phyloP scores from a whole-genome alignment of 2,888 invertebrate species.

The Eudasyphora cyanicolor region DNA sequence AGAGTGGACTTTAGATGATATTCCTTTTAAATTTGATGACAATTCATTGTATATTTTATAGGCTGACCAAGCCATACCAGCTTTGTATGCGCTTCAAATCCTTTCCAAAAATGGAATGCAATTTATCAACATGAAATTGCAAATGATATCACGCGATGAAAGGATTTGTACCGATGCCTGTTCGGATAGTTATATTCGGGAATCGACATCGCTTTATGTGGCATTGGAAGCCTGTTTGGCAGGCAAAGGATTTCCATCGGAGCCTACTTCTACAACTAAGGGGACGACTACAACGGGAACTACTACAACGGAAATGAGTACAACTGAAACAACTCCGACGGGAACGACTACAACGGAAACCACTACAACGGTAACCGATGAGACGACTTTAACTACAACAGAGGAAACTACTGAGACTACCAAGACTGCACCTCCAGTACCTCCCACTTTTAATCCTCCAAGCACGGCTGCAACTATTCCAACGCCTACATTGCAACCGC shows the following conservation, averaged over 20 bases:
- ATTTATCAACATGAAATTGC: background rate
- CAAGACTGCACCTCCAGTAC: background rate
- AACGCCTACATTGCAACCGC: too few species aligned
- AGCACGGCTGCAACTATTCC: background rate
- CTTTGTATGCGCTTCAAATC: background rate
- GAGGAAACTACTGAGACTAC: background rate
- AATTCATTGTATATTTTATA: background rate
- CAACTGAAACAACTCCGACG: background rate
- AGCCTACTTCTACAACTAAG: too few species aligned
- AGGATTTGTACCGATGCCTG: background rate
- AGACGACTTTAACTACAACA: background rate
- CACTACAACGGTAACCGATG: background rate
- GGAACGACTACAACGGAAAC: background rate
- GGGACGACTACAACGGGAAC: too few species aligned
- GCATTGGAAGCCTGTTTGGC: background rate
- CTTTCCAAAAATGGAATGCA: slow-evolving; percentile 5
- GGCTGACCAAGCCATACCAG: background rate
- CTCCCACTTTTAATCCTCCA: background rate
- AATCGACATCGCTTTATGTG: background rate
- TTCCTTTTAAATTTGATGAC: too few species aligned
- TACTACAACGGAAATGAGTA: too few species aligned
- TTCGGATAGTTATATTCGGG: background rate
- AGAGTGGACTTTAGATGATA: too few species aligned
- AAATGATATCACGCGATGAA: background rate
- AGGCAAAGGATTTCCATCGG: too few species aligned